phyloP scores from a whole-genome alignment of 2,797 vertebrate species.

The Poliocrania exsul region DNA sequence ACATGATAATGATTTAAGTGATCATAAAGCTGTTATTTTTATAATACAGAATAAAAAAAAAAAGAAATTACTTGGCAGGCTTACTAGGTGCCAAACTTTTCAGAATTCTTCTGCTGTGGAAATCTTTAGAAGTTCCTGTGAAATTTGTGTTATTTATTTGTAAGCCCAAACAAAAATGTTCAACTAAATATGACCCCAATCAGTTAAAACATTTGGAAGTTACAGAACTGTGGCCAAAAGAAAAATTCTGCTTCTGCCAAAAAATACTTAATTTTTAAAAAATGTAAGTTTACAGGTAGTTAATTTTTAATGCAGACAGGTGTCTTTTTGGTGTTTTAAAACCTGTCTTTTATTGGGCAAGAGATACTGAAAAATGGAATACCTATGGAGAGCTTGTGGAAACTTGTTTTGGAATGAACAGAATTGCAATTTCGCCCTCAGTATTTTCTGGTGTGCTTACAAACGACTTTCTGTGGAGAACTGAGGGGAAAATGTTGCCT shows the following conservation, averaged over 20 bases:
- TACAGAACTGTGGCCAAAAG: not conserved
- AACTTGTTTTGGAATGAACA: conserved; percentile 2
- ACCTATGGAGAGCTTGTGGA: not conserved
- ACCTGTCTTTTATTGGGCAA: conserved; percentile 26
- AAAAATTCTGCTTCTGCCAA: not conserved
- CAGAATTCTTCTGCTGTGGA: not conserved
- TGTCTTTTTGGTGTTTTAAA: conserved; percentile 20
- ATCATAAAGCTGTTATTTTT: not conserved
- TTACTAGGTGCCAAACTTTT: not conserved
- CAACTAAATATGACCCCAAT: not conserved
- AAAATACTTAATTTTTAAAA: not conserved
- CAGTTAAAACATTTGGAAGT: not conserved
- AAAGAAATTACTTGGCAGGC: not conserved
- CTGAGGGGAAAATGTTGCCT: not conserved
- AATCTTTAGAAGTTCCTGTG: not conserved
- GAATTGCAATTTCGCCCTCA: not conserved
- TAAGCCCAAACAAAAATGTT: conserved; percentile 11
- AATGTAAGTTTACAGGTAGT: conserved; percentile 18
- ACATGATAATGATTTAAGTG: not conserved
- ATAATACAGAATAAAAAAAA: not conserved
- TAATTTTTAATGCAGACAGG: conserved; percentile 41
- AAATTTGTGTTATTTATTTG: not conserved
- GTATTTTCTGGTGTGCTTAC: not conserved
- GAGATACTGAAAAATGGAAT: conserved; percentile 3
- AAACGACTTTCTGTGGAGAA: not conserved